Conservation (phyloP, 1,140 invertebrate genomes). For the Bombus superbus region DNA sequence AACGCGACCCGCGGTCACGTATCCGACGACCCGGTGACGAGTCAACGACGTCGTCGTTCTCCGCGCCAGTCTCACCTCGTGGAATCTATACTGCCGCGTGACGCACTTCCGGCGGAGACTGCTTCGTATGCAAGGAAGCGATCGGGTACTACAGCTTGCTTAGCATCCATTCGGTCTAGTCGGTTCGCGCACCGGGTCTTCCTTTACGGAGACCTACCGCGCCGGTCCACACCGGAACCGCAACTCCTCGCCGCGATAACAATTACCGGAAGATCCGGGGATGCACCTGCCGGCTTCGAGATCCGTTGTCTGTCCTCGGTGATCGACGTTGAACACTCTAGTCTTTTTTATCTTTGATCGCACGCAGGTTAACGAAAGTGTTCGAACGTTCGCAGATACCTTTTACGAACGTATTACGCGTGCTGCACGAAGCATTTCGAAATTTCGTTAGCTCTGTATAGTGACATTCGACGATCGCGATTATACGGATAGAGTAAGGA, state of each 20-base stretch:
- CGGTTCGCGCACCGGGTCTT: slow-evolving; percentile 59
- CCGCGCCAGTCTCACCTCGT: slow-evolving; percentile 54
- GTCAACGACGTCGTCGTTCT: slow-evolving; percentile 40
- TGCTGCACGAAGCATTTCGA: too few species aligned
- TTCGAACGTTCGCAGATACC: too few species aligned
- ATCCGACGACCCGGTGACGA: slow-evolving; percentile 24
- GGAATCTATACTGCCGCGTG: slow-evolving; percentile 72
- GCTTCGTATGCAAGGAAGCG: slow-evolving; percentile 80
- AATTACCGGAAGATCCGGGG: slow-evolving; percentile 48
- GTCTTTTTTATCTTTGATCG: background rate
- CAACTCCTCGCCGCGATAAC: slow-evolving; percentile 43
- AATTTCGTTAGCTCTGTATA: too few species aligned
- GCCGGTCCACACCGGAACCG: slow-evolving; percentile 64
- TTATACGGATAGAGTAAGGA: too few species aligned
- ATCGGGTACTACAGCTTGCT: slow-evolving; percentile 81
- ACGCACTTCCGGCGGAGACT: slow-evolving; percentile 77
- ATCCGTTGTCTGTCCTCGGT: background rate
- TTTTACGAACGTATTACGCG: too few species aligned
- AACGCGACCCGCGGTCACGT: slow-evolving; percentile 41
- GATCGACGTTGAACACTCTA: too few species aligned
- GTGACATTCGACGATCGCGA: too few species aligned
- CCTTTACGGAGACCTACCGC: slow-evolving; percentile 66
- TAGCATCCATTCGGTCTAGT: slow-evolving; percentile 79
- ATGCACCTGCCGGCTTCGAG: slow-evolving; percentile 35
- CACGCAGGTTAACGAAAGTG: too few species aligned